Evolutionary conservation across 2,888 invertebrate genomes (phyloP).

Genomic region (Melangyna quadrimaculata): DNA sequence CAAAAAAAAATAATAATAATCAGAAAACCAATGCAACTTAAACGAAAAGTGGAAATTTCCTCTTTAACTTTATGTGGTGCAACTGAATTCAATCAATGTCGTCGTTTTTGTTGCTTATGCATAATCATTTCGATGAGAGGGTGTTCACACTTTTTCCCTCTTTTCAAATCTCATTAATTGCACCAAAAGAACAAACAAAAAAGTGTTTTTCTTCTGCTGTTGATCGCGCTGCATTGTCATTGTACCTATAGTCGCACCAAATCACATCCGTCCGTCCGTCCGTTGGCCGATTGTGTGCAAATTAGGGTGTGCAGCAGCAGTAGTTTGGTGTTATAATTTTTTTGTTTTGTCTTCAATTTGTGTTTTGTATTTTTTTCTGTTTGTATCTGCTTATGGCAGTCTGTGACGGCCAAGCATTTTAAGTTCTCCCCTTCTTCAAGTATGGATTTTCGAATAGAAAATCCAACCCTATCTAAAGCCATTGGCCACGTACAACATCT

Average conservation of each 20-base stretch:
- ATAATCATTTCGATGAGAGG: neutral
- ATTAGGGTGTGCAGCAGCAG: constrained; percentile 58
- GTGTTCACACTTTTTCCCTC: neutral
- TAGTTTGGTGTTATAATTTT: constrained; percentile 14
- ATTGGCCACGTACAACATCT: neutral
- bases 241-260: constrained; percentile 42
- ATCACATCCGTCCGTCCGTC: constrained; percentile 66
- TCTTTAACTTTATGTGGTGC: constrained; percentile 36
- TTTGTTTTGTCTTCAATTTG: neutral
- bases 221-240: constrained; percentile 25
- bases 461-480: constrained; percentile 38
- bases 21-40: constrained; percentile 15
- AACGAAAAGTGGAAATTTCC: constrained; percentile 65
- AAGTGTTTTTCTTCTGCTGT: constrained; percentile 43
- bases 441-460: neutral
- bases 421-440: constrained; percentile 4
- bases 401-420: constrained; percentile 48
- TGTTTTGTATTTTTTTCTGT: no score
- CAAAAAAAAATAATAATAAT: neutral
- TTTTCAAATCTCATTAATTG: constrained; percentile 43
- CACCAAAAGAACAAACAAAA: no score
- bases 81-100: constrained; percentile 50
- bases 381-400: constrained; percentile 9
- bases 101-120: constrained; percentile 19
- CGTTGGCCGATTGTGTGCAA: constrained; percentile 68